Conservation (phyloP, 1,140 invertebrate genomes). For the Drosophila bipectinata region DNA sequence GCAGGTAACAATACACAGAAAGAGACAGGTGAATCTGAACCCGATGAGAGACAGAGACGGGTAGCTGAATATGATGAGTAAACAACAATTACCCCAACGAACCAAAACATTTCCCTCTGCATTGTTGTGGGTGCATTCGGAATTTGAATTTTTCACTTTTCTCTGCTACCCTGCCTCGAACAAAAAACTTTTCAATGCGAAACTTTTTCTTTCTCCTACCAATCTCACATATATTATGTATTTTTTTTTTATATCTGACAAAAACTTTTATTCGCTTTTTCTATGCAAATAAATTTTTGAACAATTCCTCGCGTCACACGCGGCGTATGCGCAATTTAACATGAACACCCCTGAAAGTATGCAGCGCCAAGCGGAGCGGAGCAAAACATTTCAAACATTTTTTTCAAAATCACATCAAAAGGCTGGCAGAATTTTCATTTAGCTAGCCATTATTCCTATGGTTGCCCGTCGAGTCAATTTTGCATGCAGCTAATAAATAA, state of each 20-base stretch:
- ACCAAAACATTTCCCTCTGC: slow-evolving; percentile 35
- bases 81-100: slow-evolving; percentile 64
- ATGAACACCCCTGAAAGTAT: slow-evolving; percentile 50
- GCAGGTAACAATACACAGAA: slow-evolving; percentile 12
- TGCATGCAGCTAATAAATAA: slow-evolving; percentile 41
- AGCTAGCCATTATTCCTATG: not conserved
- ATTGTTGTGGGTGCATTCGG: slow-evolving; percentile 19
- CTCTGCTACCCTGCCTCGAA: not conserved
- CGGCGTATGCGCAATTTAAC: slow-evolving; percentile 69
- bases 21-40: not conserved
- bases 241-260: slow-evolving; percentile 8
- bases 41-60: not conserved
- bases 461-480: slow-evolving; percentile 23
- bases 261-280: slow-evolving; percentile 23
- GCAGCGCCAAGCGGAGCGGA: slow-evolving; percentile 29
- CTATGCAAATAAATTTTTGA: slow-evolving; percentile 31
- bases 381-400: slow-evolving; percentile 31
- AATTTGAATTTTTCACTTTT: slow-evolving; percentile 24
- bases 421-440: slow-evolving; percentile 19
- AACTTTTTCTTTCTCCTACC: slow-evolving; percentile 26
- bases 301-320: slow-evolving; percentile 39
- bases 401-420: slow-evolving; percentile 33
- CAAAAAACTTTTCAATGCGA: slow-evolving; percentile 30
- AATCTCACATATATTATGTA: not conserved
- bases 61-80: slow-evolving; percentile 28